A percentile compares a stretch with the other conserved stretches of the same genome.
Evolutionary conservation across 1,140 invertebrate genomes (phyloP).

Genomic region (Scaptomyza graminum): DNA sequence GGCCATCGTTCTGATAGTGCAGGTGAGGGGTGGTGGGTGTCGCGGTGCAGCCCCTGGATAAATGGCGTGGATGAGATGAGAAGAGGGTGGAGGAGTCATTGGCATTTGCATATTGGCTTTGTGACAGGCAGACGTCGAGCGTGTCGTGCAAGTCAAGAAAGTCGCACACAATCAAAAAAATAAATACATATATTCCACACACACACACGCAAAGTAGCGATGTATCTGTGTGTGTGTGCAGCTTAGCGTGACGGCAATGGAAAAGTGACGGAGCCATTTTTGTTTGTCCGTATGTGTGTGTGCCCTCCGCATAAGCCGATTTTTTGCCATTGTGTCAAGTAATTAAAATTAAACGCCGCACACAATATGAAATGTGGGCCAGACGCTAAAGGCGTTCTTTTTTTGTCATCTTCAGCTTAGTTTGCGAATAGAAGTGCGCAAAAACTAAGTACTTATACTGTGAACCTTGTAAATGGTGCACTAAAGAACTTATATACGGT

Average conservation of each 20-base stretch:
- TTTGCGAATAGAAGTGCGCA: not conserved
- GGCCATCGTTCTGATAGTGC: not conserved
- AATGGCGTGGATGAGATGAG: not conserved
- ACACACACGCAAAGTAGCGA: not conserved
- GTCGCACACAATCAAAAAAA: constrained; percentile 19
- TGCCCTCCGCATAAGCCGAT: not conserved
- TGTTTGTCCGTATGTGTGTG: not conserved
- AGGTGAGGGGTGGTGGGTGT: not conserved
- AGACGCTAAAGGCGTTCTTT: not conserved
- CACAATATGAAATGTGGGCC: not conserved
- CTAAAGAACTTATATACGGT: not conserved
- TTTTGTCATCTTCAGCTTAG: not conserved
- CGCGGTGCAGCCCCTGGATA: not conserved
- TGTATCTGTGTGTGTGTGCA: constrained; percentile 25
- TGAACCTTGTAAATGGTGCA: too few relatives aligned
- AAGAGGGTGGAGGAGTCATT: constrained; percentile 8
- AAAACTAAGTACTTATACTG: not conserved
- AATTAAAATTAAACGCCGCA: constrained; percentile 32
- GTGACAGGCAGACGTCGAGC: constrained; percentile 52
- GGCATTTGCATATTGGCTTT: constrained; percentile 69
- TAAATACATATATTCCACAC: not conserved
- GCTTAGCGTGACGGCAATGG: constrained; percentile 68
- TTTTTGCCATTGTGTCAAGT: constrained; percentile 8
- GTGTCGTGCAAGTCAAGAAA: constrained; percentile 38
- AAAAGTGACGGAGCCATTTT: constrained; percentile 36